Evolutionary conservation across 2,797 vertebrate genomes (phyloP), one percentile per base, ranked within the genome.

Genomic region (Leucoraja ocellata): DNA sequence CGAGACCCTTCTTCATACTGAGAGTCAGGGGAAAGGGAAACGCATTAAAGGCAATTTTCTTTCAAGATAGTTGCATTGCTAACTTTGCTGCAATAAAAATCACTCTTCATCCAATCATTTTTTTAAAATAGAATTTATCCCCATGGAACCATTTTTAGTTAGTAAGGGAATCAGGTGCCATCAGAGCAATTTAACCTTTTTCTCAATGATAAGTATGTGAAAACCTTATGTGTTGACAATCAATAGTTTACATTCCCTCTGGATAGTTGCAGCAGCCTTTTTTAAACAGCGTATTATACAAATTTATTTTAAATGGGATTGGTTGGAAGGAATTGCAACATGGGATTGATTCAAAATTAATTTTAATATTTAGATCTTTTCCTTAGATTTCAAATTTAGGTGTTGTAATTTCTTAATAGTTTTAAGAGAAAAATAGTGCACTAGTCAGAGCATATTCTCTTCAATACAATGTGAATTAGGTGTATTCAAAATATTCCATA

Each of bases 341-440:
- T 61, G 23, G 25, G 71, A 58, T 84, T 84, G 54, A 84, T 84
- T 84, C 61, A 84, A 84, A 61, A 28, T 58, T 23, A 58, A 61
- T 84, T 61, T 84, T 84, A 11, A 84, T 84, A 84, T 84, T 84
- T 84, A 61, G 23, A 21, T 84, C 28, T 28, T 83, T 58, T 83
- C n/a, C 54, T 84, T 54, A 84, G 23, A 61, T 84, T 61, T 84
- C 81, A 84, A 84, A 84, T 84, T 25, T 84, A 84, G 54, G n/a
- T 28, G 61, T 54, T 61, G 21, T 28, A 13, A 84, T 61, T 84
- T 84, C 2, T 13, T 54, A 28, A 61, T 58, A 61, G 54, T 61
- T 84, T 84, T 61, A 84, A 54, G 10, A 84, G 81, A 84, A 28
- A 83, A 61, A 61, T 61, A 28, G 81, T 61, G 54, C 25, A 84